These are phyloP conservation scores for Apocheima hispidaria DNA, from an alignment of 2,888 invertebrate genomes.

Conservation along the genomic window DNA sequence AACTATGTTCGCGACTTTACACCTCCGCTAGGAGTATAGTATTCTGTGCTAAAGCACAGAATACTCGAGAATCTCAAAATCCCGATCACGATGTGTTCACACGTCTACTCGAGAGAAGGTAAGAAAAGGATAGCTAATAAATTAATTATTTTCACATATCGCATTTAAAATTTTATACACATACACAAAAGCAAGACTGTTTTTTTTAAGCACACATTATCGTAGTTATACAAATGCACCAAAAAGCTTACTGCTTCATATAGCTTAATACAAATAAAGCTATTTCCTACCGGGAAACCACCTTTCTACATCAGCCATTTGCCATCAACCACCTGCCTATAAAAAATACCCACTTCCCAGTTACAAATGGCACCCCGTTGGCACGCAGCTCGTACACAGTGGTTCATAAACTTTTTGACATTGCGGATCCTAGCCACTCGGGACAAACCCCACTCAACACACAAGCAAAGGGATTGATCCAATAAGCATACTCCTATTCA, in stretches of 20 bases:
- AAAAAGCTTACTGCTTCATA: not conserved
- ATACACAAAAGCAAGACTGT: not conserved
- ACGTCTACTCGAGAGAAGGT: too few relatives aligned
- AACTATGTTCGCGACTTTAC: too few relatives aligned
- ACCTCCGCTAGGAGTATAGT: too few relatives aligned
- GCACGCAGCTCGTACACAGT: conserved; percentile 13
- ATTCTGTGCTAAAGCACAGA: too few relatives aligned
- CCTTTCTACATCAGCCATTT: conserved; percentile 7
- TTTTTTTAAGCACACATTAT: too few relatives aligned
- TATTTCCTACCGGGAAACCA: conserved; percentile 4
- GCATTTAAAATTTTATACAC: not conserved
- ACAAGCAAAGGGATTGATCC: not conserved
- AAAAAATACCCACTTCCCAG: conserved; percentile 27
- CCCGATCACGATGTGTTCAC: too few relatives aligned
- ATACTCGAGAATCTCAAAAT: too few relatives aligned
- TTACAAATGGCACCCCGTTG: conserved; percentile 28
- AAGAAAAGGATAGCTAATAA: too few relatives aligned
- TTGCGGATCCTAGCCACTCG: not conserved
- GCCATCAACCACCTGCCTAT: conserved; percentile 21
- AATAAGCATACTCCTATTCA: not conserved
- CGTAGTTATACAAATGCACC: not conserved
- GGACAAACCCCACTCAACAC: too few relatives aligned
- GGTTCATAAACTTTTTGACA: not conserved
- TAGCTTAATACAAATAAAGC: conserved; percentile 4
- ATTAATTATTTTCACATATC: too few relatives aligned